These are phyloP conservation scores for Periphyllus acericola DNA, from an alignment of 2,888 invertebrate species.

Conservation along the genomic window DNA sequence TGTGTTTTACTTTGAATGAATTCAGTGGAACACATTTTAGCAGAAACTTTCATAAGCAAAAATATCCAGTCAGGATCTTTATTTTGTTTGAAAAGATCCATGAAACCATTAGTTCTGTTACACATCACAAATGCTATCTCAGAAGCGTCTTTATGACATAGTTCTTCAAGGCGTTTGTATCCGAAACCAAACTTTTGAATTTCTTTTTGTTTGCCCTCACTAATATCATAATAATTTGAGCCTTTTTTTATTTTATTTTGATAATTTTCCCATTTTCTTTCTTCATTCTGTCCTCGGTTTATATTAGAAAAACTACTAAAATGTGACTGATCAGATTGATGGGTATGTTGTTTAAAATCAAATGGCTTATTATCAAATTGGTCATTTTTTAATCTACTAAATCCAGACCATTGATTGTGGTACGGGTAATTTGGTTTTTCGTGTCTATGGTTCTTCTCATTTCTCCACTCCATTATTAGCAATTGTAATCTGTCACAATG, in stretches of 20 bases:
- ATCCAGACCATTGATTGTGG: background rate
- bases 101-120: conserved; percentile 31
- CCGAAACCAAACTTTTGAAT: conserved; percentile 14
- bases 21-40: conserved; percentile 58
- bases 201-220: background rate
- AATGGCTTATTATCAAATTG: background rate
- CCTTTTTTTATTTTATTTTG: background rate
- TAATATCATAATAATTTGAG: background rate
- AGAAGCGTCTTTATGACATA: conserved; percentile 43
- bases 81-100: conserved; percentile 44
- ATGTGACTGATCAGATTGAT: background rate
- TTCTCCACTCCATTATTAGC: no score
- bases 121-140: conserved; percentile 54
- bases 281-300: background rate
- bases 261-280: background rate
- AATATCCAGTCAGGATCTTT: conserved; percentile 58
- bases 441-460: no score
- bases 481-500: no score
- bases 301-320: background rate
- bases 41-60: conserved; percentile 50
- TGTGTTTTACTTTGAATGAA: conserved; percentile 23
- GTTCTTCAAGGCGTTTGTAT: conserved; percentile 36
- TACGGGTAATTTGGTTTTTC: background rate
- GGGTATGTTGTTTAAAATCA: background rate
- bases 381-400: background rate